A percentile compares a stretch with the other conserved stretches of the same genome.
Conservation (phyloP, 2,888 invertebrate species). For the Creontiades dilutus region DNA sequence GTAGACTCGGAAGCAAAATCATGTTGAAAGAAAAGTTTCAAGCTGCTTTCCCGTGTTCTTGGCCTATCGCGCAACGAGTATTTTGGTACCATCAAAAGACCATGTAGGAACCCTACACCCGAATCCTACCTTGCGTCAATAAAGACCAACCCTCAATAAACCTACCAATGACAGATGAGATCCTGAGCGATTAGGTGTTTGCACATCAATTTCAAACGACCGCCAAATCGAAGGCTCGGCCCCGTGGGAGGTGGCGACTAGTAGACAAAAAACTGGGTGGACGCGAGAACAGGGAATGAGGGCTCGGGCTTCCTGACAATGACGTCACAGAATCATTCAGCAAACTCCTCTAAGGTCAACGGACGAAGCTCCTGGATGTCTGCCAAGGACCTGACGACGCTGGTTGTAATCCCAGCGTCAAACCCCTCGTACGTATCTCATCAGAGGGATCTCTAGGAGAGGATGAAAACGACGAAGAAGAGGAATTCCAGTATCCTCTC, state of each 20-base stretch:
- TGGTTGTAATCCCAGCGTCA: not conserved
- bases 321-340: conserved; percentile 45
- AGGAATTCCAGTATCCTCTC: not conserved
- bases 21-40: too few relatives aligned
- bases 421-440: not conserved
- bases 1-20: too few relatives aligned
- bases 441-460: not conserved
- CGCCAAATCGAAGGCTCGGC: not conserved
- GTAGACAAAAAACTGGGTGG: not conserved
- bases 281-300: not conserved
- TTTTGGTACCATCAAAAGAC: too few relatives aligned
- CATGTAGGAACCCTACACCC: too few relatives aligned
- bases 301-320: conserved; percentile 35
- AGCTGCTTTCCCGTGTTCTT: too few relatives aligned
- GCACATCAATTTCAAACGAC: not conserved
- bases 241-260: not conserved
- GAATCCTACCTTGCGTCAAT: too few relatives aligned
- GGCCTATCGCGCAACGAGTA: too few relatives aligned
- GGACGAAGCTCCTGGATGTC: conserved; percentile 18
- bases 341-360: conserved; percentile 38
- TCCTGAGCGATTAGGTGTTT: too few relatives aligned
- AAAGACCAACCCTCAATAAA: too few relatives aligned
- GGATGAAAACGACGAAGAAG: too few relatives aligned
- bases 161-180: too few relatives aligned
- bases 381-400: conserved; percentile 4